These are phyloP conservation scores for Arizona elegans DNA, from an alignment of 2,113 vertebrate species.

Conservation along the genomic window DNA sequence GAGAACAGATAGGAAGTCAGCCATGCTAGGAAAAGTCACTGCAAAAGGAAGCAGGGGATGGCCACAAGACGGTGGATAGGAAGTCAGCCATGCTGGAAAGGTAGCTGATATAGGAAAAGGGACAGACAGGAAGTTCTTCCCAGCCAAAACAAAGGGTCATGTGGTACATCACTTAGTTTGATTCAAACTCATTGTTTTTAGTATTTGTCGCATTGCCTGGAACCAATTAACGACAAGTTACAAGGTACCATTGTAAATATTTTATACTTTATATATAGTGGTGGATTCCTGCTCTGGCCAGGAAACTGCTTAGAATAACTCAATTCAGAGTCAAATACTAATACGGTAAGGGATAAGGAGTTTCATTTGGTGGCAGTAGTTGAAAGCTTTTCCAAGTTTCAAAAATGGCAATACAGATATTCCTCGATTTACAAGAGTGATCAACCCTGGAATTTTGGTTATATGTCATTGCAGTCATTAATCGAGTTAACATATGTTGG, in stretches of 20 bases:
- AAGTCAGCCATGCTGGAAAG: neutral
- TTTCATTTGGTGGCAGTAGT: neutral
- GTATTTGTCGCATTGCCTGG: neutral
- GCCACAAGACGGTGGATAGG: too few species aligned
- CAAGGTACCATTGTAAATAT: neutral
- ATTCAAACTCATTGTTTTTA: neutral
- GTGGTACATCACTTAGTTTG: neutral
- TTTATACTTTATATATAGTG: neutral
- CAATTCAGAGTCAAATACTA: neutral
- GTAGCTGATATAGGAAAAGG: neutral
- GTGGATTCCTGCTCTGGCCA: neutral
- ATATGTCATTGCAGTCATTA: neutral
- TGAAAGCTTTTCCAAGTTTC: neutral
- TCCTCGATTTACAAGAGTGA: neutral
- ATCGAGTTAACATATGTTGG: neutral
- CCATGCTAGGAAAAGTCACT: too few species aligned
- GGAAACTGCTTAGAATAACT: neutral
- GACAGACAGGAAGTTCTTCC: neutral
- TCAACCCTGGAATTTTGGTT: neutral
- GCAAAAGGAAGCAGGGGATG: too few species aligned
- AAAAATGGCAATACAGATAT: neutral
- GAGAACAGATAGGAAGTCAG: neutral
- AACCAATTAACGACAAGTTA: neutral
- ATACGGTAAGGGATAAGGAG: neutral
- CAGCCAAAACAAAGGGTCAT: neutral